These are phyloP conservation scores for Ciconia maguari DNA, from an alignment of 2,113 vertebrate species.

Conservation along the genomic window DNA sequence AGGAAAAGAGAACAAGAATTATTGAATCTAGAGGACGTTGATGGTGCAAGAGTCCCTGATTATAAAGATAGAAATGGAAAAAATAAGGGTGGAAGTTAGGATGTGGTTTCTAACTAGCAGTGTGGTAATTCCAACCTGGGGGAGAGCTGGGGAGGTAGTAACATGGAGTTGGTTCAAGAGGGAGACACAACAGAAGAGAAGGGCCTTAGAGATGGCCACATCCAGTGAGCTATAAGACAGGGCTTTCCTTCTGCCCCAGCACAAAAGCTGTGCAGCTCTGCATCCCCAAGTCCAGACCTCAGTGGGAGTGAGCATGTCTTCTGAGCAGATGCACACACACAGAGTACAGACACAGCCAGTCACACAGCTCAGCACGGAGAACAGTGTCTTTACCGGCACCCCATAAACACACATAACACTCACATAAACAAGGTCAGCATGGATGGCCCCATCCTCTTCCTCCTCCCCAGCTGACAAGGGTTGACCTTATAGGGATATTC, in stretches of 20 bases:
- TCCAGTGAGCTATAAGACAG: neutral
- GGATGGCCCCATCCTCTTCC: neutral
- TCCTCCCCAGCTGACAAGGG: neutral
- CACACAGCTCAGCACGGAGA: neutral
- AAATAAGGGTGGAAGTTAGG: neutral
- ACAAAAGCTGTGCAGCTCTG: neutral
- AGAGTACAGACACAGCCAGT: neutral
- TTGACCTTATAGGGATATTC: neutral
- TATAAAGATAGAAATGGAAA: neutral
- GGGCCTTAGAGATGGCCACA: no score
- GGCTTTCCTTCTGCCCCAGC: neutral
- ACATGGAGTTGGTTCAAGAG: neutral
- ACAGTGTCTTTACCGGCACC: neutral
- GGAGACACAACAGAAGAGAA: neutral
- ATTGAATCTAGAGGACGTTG: neutral
- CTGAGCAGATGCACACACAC: neutral
- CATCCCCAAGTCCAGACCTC: no score
- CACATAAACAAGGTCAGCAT: accelerated
- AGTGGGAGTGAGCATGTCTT: accelerated
- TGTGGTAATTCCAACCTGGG: no score
- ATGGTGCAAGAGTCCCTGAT: accelerated
- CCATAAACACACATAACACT: accelerated
- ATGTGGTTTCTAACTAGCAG: neutral
- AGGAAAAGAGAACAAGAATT: neutral
- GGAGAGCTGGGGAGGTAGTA: neutral